Evolutionary conservation across 2,113 vertebrate genomes (phyloP).

Genomic region (Cettia cetti): DNA sequence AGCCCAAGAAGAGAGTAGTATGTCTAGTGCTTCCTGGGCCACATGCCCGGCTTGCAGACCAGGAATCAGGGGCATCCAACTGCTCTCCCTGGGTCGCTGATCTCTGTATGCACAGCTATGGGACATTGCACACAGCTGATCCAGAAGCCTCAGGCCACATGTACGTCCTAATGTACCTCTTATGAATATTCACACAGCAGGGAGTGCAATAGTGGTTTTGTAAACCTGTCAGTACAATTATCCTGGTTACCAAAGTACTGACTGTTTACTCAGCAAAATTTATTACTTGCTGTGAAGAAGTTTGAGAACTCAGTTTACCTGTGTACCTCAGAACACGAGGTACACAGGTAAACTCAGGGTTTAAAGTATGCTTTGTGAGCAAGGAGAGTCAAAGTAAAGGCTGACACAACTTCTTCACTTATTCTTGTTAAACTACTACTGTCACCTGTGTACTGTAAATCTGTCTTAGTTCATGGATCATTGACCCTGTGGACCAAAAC

Average conservation of each 20-base stretch:
- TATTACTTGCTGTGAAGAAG: not conserved
- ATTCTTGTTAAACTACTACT: not conserved
- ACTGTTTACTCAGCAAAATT: not conserved
- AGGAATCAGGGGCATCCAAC: not conserved
- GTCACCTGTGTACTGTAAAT: slow-evolving; percentile 6
- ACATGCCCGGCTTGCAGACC: not conserved
- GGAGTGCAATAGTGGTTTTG: not conserved
- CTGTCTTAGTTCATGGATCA: slow-evolving; percentile 10
- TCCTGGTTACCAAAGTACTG: not conserved
- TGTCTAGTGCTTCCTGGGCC: not conserved
- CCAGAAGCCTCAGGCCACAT: not conserved
- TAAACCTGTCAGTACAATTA: not conserved
- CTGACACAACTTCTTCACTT: not conserved
- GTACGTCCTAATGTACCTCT: not conserved
- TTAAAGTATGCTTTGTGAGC: not conserved
- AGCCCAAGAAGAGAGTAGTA: not conserved
- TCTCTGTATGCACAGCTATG: not conserved
- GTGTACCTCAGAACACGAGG: not conserved
- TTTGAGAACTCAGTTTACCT: too few species aligned
- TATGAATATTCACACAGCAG: not conserved
- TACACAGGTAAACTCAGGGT: not conserved
- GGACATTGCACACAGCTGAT: not conserved
- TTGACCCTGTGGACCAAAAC: slow-evolving; percentile 6
- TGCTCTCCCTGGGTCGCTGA: not conserved
- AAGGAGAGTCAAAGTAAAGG: not conserved